These are phyloP conservation scores for Mnemiopsis leidyi DNA, from an alignment of 37 sponge, comb jelly and placozoan species.

Conservation along the genomic window DNA sequence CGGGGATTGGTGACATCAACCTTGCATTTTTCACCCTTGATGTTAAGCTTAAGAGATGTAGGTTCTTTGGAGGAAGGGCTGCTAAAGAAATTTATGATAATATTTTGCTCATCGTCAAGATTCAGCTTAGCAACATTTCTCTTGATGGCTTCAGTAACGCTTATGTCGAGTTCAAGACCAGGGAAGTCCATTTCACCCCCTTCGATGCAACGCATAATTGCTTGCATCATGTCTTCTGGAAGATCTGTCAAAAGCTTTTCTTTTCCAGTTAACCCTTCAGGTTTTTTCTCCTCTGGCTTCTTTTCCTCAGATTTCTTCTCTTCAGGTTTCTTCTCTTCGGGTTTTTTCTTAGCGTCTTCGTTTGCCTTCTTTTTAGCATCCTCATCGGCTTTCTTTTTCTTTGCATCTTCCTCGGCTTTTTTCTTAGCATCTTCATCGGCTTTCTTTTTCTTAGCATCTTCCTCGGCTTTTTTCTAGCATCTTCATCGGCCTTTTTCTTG, in stretches of 20 bases:
- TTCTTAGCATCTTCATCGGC: background rate
- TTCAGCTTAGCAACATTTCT: constrained; percentile 46
- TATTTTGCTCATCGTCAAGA: constrained; percentile 12
- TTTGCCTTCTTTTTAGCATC: background rate
- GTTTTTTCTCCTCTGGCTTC: background rate
- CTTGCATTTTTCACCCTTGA: constrained; percentile 21
- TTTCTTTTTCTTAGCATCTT: background rate
- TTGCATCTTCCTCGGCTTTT: background rate
- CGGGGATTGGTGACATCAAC: constrained; percentile 9
- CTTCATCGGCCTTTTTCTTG: constrained; percentile 47
- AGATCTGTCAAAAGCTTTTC: constrained; percentile 12
- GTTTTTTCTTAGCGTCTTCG: background rate
- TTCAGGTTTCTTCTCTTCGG: background rate
- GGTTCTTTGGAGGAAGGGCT: constrained; percentile 32
- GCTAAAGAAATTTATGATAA: constrained; percentile 29
- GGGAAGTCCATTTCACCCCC: constrained; percentile 53
- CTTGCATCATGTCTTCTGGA: background rate
- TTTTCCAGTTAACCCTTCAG: background rate
- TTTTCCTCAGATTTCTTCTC: constrained; percentile 2
- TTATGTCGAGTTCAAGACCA: background rate
- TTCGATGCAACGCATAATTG: constrained; percentile 20
- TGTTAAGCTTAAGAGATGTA: constrained; percentile 23
- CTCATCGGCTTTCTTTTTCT: background rate
- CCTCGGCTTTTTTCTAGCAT: constrained; percentile 11
- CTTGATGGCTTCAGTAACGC: background rate